Conservation (phyloP, 1,140 invertebrate genomes). For the Ylistrum balloti region DNA sequence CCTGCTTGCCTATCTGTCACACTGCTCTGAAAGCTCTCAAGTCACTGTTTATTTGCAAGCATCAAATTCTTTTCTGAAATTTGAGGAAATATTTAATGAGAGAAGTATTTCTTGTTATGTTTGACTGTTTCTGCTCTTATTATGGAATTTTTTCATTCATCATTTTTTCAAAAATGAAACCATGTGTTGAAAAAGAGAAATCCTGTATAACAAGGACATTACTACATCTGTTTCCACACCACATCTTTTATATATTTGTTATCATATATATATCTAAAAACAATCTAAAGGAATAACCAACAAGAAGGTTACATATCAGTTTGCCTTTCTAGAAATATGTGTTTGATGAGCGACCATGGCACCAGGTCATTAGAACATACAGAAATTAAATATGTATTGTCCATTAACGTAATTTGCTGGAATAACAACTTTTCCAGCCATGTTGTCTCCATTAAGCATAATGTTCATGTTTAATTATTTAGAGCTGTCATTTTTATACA, state of each 20-base stretch:
- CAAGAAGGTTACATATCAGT: neutral
- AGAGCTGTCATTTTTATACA: constrained; percentile 27
- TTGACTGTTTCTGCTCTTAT: too few species aligned
- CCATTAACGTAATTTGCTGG: constrained; percentile 6
- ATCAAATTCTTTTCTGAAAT: too few species aligned
- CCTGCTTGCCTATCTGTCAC: neutral
- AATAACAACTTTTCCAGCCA: neutral
- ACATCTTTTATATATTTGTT: neutral
- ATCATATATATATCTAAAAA: neutral
- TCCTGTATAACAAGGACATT: neutral
- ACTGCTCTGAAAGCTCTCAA: neutral
- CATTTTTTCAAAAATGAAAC: too few species aligned
- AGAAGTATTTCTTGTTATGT: too few species aligned
- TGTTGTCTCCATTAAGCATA: neutral
- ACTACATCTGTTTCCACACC: neutral
- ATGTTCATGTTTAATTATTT: constrained; percentile 29
- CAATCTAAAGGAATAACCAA: neutral
- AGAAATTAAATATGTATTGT: constrained; percentile 22
- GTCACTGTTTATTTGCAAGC: too few species aligned
- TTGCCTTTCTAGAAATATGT: neutral
- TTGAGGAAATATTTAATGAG: too few species aligned
- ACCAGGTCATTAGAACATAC: neutral
- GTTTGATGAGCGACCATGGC: neutral
- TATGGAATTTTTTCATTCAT: too few species aligned
- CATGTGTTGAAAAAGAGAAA: neutral